Evolutionary conservation across 2,888 invertebrate species (phyloP).

Genomic region (Pegoplata infirma): DNA sequence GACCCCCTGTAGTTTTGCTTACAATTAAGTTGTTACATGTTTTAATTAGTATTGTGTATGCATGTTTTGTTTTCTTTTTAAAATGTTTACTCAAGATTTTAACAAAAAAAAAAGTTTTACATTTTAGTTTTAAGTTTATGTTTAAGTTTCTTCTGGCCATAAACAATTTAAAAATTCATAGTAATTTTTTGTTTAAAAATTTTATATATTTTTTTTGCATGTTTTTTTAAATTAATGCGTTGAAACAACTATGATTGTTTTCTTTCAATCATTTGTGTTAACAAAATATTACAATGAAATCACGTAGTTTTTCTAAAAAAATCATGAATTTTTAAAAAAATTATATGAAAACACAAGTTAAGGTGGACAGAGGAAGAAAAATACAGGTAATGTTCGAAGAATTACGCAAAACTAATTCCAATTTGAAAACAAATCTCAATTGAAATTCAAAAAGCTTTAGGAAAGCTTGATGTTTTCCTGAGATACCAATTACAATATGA

Average conservation of each 20-base stretch:
- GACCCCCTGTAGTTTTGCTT: slow-evolving; percentile 55
- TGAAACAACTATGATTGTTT: slow-evolving; percentile 18
- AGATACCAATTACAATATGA: too few relatives aligned
- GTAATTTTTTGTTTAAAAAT: slow-evolving; percentile 55
- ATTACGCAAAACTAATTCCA: too few relatives aligned
- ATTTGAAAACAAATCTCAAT: too few relatives aligned
- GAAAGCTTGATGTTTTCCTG: too few relatives aligned
- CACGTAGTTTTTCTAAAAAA: slow-evolving; percentile 39
- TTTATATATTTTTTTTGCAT: slow-evolving; percentile 64
- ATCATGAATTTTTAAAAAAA: not conserved
- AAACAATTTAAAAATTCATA: slow-evolving; percentile 57
- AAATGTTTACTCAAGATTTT: slow-evolving; percentile 70
- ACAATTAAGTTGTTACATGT: slow-evolving; percentile 61
- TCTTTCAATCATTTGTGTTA: slow-evolving; percentile 10
- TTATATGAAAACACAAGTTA: too few relatives aligned
- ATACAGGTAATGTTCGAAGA: too few relatives aligned
- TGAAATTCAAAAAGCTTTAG: too few relatives aligned
- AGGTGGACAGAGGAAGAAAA: too few relatives aligned
- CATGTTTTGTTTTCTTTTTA: slow-evolving; percentile 58
- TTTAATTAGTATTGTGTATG: slow-evolving; percentile 50
- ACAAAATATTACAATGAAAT: not conserved
- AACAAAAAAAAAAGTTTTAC: too few relatives aligned
- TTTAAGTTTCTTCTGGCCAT: slow-evolving; percentile 61
- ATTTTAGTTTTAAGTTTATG: not conserved
- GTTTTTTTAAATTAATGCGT: slow-evolving; percentile 24